Percentiles rank a stretch among this genome's conserved stretches.
Conservation (phyloP, 2,113 vertebrate species). For the Embiotoca jacksoni region DNA sequence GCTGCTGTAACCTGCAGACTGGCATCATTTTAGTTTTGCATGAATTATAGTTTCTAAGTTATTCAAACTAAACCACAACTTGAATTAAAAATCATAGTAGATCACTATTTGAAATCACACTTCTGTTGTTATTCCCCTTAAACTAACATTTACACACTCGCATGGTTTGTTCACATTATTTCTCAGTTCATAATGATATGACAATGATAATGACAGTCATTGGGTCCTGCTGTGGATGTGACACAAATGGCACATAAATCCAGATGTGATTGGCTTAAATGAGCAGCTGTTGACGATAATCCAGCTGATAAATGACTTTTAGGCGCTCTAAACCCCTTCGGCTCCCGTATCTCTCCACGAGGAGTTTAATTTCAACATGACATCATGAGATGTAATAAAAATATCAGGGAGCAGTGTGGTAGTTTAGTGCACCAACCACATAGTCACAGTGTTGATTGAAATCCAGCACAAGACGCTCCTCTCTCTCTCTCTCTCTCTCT, state of each 20-base stretch:
- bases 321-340: slow-evolving; percentile 61
- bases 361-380: slow-evolving; percentile 67
- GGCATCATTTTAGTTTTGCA: not conserved
- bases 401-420: slow-evolving; percentile 54
- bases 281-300: slow-evolving; percentile 78
- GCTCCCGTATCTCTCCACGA: slow-evolving; percentile 50
- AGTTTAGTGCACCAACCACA: slow-evolving; percentile 39
- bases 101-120: not conserved
- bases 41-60: slow-evolving; percentile 18
- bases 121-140: slow-evolving; percentile 30
- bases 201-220: slow-evolving; percentile 47
- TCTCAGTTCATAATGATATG: slow-evolving; percentile 31
- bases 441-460: slow-evolving; percentile 45
- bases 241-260: slow-evolving; percentile 75
- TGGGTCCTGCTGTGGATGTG: slow-evolving; percentile 60
- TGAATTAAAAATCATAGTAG: slow-evolving; percentile 5
- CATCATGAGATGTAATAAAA: slow-evolving; percentile 69
- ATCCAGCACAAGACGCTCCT: slow-evolving; percentile 16
- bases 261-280: slow-evolving; percentile 77
- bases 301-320: slow-evolving; percentile 76
- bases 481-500: slow-evolving; percentile 10
- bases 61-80: slow-evolving; percentile 15
- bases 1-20: not conserved
- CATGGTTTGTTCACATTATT: slow-evolving; percentile 28
- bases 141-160: slow-evolving; percentile 31